Evolutionary conservation across 2,797 vertebrate genomes (phyloP).

Genomic region (Pseudochirops corinnae): DNA sequence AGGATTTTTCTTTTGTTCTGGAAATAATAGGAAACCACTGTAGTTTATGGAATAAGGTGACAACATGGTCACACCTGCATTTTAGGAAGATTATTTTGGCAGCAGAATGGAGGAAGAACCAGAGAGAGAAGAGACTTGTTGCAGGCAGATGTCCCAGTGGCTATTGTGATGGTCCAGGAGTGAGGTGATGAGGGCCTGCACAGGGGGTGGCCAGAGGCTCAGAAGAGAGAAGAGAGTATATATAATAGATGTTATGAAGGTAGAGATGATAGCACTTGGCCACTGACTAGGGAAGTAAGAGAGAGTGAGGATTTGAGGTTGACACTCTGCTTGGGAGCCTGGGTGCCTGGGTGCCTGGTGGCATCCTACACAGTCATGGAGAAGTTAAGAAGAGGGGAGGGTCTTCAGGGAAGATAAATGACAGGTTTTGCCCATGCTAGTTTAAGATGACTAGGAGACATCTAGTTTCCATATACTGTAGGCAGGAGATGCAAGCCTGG

Average conservation of each 20-base stretch:
- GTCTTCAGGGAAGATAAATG: not conserved
- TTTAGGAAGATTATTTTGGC: not conserved
- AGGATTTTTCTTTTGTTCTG: not conserved
- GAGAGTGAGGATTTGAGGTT: not conserved
- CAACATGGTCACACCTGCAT: not conserved
- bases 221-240: not conserved
- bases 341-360: not conserved
- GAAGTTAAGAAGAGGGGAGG: not conserved
- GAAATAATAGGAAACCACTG: not conserved
- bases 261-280: not conserved
- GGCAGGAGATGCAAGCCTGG: not conserved
- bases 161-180: not conserved
- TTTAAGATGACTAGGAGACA: not conserved
- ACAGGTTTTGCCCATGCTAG: not conserved
- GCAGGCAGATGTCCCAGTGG: not conserved
- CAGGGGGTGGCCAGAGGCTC: not conserved
- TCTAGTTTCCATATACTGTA: not conserved
- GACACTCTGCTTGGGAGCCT: not conserved
- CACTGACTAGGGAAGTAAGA: not conserved
- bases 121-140: not conserved
- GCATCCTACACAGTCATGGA: not conserved
- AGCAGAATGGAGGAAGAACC: not conserved
- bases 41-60: not conserved
- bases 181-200: not conserved
- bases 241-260: not conserved